Percentiles rank a stretch among this genome's conserved stretches.
phyloP scores from a whole-genome alignment of 2,113 vertebrate species.

The Buteo buteo region DNA sequence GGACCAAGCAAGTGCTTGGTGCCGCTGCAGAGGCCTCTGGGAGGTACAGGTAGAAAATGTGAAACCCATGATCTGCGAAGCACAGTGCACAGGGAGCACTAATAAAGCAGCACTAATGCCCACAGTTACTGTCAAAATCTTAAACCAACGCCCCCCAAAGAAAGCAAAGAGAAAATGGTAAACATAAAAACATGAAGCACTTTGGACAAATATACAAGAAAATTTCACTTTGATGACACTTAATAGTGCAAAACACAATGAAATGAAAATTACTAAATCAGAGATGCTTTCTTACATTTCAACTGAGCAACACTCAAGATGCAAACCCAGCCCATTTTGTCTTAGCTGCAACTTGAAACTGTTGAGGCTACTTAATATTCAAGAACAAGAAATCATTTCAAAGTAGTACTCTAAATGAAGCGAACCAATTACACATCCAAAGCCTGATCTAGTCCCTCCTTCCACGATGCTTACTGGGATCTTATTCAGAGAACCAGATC shows the following conservation, averaged over 20 bases:
- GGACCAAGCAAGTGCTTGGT: background rate
- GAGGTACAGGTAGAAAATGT: background rate
- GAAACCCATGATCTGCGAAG: background rate
- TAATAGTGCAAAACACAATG: background rate
- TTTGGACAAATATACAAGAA: background rate
- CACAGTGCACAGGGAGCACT: background rate
- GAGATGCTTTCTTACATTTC: background rate
- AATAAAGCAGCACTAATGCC: background rate
- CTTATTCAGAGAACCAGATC: background rate
- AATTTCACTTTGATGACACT: background rate
- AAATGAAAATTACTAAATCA: background rate
- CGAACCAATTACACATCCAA: background rate
- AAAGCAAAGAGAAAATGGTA: background rate
- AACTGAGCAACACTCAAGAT: background rate
- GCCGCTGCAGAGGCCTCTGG: background rate
- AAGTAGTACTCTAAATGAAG: background rate
- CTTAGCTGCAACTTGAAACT: background rate
- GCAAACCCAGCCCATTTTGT: background rate
- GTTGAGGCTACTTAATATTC: background rate
- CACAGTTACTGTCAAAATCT: background rate
- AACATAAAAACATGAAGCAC: background rate
- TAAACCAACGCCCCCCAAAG: background rate
- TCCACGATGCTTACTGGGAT: background rate
- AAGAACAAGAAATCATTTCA: background rate
- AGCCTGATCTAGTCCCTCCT: background rate